Evolutionary conservation across 92 coral and sea anemone genomes (phyloP).

Genomic region (Zoanthus gigantus): DNA sequence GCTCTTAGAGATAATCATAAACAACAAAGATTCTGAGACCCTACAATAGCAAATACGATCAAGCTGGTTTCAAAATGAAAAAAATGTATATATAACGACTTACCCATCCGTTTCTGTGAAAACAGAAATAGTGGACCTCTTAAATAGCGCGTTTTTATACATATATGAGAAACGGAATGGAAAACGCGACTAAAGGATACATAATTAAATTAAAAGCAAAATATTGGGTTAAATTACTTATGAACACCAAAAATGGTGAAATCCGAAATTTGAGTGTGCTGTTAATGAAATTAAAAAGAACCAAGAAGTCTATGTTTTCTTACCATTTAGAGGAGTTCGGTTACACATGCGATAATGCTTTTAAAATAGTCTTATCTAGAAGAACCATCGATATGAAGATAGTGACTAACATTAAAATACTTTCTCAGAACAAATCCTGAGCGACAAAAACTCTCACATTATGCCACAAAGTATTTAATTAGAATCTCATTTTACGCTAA

Average conservation of each 20-base stretch:
- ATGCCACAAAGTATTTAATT: background rate
- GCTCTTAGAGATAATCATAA: too few relatives aligned
- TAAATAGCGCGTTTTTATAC: too few relatives aligned
- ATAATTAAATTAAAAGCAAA: conserved; percentile 5
- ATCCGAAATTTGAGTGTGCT: conserved; percentile 1
- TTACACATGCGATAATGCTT: background rate
- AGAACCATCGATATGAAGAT: conserved; percentile 4
- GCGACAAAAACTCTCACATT: background rate
- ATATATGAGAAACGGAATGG: too few relatives aligned
- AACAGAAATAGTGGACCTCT: background rate
- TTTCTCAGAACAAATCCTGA: background rate
- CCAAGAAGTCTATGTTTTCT: background rate
- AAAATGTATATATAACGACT: too few relatives aligned
- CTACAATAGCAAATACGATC: too few relatives aligned
- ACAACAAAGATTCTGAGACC: too few relatives aligned
- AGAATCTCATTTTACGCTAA: background rate
- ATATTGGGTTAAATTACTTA: background rate
- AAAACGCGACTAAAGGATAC: background rate
- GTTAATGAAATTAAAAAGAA: background rate
- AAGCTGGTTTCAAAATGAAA: too few relatives aligned
- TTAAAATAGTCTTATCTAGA: background rate
- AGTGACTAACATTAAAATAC: background rate
- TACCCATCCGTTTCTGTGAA: background rate
- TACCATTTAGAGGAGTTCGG: background rate
- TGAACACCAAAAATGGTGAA: background rate